These are phyloP conservation scores for Ichneumoninae sp. DNA, from an alignment of 2,888 invertebrate genomes.

Conservation along the genomic window DNA sequence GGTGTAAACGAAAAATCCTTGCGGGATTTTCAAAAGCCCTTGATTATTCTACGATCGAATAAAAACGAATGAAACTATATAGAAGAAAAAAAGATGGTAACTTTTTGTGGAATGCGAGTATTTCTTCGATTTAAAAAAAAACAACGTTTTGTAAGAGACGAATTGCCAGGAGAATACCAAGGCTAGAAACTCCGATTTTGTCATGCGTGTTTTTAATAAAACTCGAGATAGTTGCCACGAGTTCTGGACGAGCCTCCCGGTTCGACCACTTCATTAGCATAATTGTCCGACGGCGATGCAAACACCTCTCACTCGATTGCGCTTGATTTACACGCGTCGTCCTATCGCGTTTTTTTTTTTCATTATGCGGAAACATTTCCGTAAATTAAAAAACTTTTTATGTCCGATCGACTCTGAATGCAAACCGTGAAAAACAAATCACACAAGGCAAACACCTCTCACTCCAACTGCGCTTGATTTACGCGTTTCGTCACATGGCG, in stretches of 20 bases:
- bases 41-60: slow-evolving; percentile 9
- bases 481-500: background rate
- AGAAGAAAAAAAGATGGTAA: background rate
- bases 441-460: background rate
- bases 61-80: slow-evolving; percentile 11
- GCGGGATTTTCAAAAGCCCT: background rate
- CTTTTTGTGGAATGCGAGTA: background rate
- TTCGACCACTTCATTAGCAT: slow-evolving; percentile 77
- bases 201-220: background rate
- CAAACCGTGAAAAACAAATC: background rate
- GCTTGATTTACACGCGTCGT: slow-evolving; percentile 14
- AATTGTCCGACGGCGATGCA: slow-evolving; percentile 66
- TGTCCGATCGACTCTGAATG: background rate
- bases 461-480: background rate
- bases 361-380: background rate
- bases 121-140: background rate
- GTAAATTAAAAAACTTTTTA: background rate
- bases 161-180: background rate
- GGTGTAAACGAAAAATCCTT: slow-evolving; percentile 14
- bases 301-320: slow-evolving; percentile 49
- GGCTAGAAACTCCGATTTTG: background rate
- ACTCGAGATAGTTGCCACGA: slow-evolving; percentile 1
- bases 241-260: slow-evolving; percentile 74
- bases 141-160: background rate
- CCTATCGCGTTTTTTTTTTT: background rate